These are phyloP conservation scores for Ramphastos sulfuratus DNA, from an alignment of 2,113 vertebrate genomes.

Conservation along the genomic window DNA sequence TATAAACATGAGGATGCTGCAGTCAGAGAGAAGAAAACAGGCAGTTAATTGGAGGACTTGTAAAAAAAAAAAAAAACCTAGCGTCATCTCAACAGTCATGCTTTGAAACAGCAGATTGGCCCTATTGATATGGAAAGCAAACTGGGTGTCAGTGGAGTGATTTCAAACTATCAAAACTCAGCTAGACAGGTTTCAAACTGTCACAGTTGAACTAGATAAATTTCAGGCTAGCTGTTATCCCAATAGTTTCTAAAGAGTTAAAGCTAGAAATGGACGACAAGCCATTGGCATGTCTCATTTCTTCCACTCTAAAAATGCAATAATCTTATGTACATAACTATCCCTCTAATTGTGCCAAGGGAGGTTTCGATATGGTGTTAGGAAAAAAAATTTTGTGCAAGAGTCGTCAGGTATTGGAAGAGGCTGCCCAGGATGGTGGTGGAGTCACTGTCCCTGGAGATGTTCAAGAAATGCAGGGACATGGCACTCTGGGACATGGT, in stretches of 20 bases:
- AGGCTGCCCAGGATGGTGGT: no score
- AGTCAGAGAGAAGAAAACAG: slow-evolving; percentile 8
- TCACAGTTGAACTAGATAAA: no score
- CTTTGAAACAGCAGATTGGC: not conserved
- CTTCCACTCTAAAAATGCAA: not conserved
- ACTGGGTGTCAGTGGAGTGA: no score
- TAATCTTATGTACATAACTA: not conserved
- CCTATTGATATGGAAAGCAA: not conserved
- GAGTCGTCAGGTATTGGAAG: no score
- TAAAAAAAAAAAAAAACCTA: not conserved
- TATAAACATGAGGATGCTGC: slow-evolving; percentile 96
- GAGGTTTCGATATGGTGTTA: no score
- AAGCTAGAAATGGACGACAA: not conserved
- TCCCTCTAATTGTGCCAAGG: no score
- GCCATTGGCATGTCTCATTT: not conserved
- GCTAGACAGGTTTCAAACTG: no score
- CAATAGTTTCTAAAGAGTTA: not conserved
- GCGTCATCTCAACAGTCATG: not conserved
- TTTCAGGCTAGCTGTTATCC: not conserved
- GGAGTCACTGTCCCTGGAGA: no score
- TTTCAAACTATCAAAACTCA: no score
- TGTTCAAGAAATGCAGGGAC: no score
- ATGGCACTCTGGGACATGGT: no score
- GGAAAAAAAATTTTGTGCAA: no score
- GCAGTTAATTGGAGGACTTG: not conserved